Evolutionary conservation across 2,797 vertebrate genomes (phyloP).

Genomic region (Pelobates cultripes): DNA sequence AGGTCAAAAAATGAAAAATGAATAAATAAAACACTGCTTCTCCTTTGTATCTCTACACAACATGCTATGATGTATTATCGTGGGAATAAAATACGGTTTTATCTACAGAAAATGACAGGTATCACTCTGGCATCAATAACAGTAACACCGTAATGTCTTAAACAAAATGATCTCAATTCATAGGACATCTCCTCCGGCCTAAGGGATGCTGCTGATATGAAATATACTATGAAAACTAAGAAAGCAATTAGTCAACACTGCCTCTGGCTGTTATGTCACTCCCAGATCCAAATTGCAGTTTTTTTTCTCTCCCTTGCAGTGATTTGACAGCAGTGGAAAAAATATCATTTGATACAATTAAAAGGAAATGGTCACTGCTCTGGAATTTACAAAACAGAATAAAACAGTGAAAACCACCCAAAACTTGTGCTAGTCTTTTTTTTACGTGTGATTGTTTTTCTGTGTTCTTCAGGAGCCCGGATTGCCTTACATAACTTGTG

Average conservation of each 20-base stretch:
- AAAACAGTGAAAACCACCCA: no score
- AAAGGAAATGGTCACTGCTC: no score
- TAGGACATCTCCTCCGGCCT: slow-evolving; percentile 7
- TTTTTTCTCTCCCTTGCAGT: neutral
- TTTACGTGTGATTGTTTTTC: no score
- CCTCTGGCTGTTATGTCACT: slow-evolving; percentile 34
- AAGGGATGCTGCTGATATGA: slow-evolving; percentile 24
- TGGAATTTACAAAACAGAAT: no score
- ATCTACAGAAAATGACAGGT: slow-evolving; percentile 23
- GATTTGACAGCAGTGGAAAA: no score
- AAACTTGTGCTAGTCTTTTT: no score
- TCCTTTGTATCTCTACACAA: slow-evolving; percentile 17
- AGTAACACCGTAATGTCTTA: slow-evolving; percentile 21
- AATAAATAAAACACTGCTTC: slow-evolving; percentile 1
- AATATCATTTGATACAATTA: no score
- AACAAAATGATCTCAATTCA: slow-evolving; percentile 26
- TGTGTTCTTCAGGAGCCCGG: no score
- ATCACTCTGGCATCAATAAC: slow-evolving; percentile 28
- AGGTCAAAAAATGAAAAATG: neutral
- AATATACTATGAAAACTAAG: slow-evolving; percentile 38
- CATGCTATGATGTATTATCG: neutral
- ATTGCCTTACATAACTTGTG: no score
- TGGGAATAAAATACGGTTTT: slow-evolving; percentile 13
- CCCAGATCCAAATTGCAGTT: slow-evolving; percentile 21
- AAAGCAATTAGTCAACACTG: slow-evolving; percentile 36